These are phyloP conservation scores for Lathamus discolor DNA, from an alignment of 2,113 vertebrate species.

Conservation along the genomic window DNA sequence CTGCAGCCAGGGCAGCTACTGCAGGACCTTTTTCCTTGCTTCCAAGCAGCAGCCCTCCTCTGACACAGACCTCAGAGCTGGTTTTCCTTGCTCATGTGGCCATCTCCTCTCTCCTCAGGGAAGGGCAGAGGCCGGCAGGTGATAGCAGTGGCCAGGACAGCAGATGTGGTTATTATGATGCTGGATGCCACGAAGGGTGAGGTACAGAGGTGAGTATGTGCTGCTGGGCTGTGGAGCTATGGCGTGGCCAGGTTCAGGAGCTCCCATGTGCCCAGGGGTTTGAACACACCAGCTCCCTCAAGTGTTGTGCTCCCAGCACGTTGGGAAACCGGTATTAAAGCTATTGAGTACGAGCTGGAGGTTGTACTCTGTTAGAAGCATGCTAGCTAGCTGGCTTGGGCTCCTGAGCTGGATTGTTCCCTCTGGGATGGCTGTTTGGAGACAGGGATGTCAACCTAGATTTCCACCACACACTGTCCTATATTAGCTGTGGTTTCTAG, in stretches of 20 bases:
- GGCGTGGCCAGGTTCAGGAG: background rate
- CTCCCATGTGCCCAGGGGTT: background rate
- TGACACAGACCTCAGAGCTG: accelerated
- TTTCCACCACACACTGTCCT: background rate
- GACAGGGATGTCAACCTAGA: background rate
- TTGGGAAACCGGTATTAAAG: background rate
- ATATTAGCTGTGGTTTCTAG: background rate
- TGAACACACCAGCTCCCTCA: background rate
- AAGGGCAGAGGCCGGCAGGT: slow-evolving; percentile 97
- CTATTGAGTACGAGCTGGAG: accelerated
- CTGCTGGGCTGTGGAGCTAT: background rate
- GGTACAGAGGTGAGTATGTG: slow-evolving; percentile 85
- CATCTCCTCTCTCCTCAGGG: slow-evolving; percentile 69
- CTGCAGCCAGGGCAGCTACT: background rate
- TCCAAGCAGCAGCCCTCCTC: background rate
- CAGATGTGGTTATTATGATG: slow-evolving; percentile 99
- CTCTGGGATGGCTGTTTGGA: background rate
- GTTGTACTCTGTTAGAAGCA: background rate
- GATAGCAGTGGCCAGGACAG: slow-evolving; percentile 95
- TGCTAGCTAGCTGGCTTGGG: background rate
- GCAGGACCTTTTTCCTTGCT: background rate
- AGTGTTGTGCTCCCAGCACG: accelerated
- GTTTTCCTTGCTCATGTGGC: background rate
- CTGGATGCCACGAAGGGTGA: slow-evolving; percentile 98
- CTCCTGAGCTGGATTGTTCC: background rate